Percentiles rank a stretch among this genome's conserved stretches.
Conservation (phyloP, 1,140 invertebrate genomes). For the Epicauta chinensis region DNA sequence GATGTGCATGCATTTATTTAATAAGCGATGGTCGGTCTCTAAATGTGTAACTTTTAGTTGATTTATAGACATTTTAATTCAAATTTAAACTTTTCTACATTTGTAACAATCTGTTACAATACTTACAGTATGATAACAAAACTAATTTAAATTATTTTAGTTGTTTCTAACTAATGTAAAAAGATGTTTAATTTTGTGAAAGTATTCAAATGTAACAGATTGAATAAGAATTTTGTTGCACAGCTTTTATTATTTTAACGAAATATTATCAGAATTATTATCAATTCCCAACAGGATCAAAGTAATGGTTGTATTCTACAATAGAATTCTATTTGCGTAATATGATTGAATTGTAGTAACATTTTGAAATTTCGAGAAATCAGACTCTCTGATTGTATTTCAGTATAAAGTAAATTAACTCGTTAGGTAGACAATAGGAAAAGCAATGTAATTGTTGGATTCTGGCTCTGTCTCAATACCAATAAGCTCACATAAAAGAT, state of each 20-base stretch:
- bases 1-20: too few relatives aligned
- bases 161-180: constrained; percentile 9
- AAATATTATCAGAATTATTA: too few relatives aligned
- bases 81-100: constrained; percentile 28
- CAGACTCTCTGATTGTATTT: constrained; percentile 18
- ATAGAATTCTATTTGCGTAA: too few relatives aligned
- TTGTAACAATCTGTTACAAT: constrained; percentile 30
- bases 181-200: constrained; percentile 5
- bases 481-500: too few relatives aligned
- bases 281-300: too few relatives aligned
- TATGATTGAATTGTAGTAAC: constrained; percentile 2
- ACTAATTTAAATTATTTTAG: constrained; percentile 12
- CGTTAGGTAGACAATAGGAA: constrained; percentile 19
- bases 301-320: too few relatives aligned
- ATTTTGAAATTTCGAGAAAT: constrained; percentile 17
- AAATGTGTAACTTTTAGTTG: too few relatives aligned
- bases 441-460: constrained; percentile 20
- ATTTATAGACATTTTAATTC: constrained; percentile 14
- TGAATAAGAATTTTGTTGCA: too few relatives aligned
- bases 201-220: constrained; percentile 3
- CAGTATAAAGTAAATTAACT: constrained; percentile 23
- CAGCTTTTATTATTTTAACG: too few relatives aligned
- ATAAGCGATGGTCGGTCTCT: too few relatives aligned
- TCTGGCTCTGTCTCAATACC: neutral
- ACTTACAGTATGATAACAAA: constrained; percentile 24